Conservation (phyloP, 2,113 vertebrate species). For the Eclectus roratus region DNA sequence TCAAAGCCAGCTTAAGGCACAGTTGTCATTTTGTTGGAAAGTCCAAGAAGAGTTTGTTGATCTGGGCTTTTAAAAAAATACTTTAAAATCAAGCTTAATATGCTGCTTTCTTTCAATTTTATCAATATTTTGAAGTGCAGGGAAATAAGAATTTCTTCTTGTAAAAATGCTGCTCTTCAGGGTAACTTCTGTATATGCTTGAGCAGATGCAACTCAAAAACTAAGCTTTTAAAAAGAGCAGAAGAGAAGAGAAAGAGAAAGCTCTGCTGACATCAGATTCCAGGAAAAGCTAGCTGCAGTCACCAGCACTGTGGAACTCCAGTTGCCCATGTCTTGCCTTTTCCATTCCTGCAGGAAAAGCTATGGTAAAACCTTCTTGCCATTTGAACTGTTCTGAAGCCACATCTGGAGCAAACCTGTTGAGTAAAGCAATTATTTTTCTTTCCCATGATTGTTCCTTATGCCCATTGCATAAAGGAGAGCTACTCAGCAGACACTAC, state of each 20-base stretch:
- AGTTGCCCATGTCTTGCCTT: not conserved
- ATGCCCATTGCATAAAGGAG: fast-evolving
- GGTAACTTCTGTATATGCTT: not conserved
- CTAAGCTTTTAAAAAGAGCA: not conserved
- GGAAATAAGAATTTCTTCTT: not conserved
- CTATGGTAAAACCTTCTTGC: not conserved
- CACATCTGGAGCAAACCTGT: not conserved
- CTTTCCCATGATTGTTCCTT: fast-evolving
- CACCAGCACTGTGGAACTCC: not conserved
- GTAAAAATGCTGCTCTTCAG: not conserved
- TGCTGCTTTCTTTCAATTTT: not conserved
- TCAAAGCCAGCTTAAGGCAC: not conserved
- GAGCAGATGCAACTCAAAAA: not conserved
- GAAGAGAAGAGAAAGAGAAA: not conserved
- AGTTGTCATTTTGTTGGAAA: not conserved
- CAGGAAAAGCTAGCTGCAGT: not conserved
- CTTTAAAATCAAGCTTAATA: not conserved
- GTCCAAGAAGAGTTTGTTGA: not conserved
- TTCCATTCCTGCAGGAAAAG: not conserved
- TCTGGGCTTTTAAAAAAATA: not conserved
- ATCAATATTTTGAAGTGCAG: not conserved
- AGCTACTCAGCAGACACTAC: not conserved
- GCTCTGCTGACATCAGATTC: not conserved
- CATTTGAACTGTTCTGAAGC: not conserved
- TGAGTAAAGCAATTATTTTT: not conserved